These are phyloP conservation scores for Cataglyphis livida DNA, from an alignment of 2,888 invertebrate genomes.

Conservation along the genomic window DNA sequence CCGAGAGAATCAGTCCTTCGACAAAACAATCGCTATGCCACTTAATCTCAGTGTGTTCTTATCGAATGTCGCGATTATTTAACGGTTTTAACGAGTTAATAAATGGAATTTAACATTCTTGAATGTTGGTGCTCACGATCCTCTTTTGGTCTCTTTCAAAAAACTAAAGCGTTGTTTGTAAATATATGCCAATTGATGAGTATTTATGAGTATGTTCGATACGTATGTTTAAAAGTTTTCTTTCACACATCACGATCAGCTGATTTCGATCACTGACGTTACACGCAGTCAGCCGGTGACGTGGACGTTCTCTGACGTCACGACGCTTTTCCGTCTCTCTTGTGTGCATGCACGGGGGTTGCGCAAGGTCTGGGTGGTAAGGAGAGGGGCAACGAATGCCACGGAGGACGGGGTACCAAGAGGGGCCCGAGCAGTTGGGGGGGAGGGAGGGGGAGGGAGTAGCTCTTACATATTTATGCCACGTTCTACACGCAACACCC, in stretches of 20 bases:
- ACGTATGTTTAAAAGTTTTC: conserved; percentile 49
- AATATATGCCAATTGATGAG: conserved; percentile 80
- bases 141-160: background rate
- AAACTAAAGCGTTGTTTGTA: conserved; percentile 71
- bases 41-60: background rate
- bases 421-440: conserved; percentile 71
- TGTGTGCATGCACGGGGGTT: conserved; percentile 72
- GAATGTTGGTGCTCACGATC: background rate
- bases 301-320: conserved; percentile 79
- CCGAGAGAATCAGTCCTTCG: background rate
- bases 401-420: conserved; percentile 66
- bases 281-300: conserved; percentile 78
- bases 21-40: background rate
- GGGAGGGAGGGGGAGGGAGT: conserved; percentile 72
- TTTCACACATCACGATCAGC: conserved; percentile 73
- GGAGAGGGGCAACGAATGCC: conserved; percentile 56
- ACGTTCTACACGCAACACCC: conserved; percentile 83
- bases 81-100: background rate
- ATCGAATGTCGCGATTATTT: background rate
- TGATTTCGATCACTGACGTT: conserved; percentile 85
- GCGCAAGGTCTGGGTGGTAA: conserved; percentile 78
- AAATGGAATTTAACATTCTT: background rate
- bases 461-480: conserved; percentile 85
- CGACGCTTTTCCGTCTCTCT: conserved; percentile 61
- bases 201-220: background rate